Conservation (phyloP, 2,797 vertebrate species). For the Rhinichthys osculus region DNA sequence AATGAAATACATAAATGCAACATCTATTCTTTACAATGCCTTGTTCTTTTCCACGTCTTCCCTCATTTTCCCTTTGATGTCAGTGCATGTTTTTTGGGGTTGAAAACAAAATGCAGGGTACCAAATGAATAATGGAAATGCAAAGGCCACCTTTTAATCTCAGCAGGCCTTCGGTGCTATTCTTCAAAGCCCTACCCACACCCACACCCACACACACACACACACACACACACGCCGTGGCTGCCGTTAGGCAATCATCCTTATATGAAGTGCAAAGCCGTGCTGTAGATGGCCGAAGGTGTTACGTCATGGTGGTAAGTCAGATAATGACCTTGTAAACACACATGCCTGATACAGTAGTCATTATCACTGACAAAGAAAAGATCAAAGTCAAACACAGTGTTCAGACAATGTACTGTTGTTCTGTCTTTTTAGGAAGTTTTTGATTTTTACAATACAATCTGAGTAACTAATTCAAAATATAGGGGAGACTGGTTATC, state of each 20-base stretch:
- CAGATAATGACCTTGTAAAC: constrained; percentile 57
- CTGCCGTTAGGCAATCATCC: constrained; percentile 44
- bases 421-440: neutral
- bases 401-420: neutral
- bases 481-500: neutral
- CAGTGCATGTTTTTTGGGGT: constrained; percentile 49
- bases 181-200: constrained; percentile 57
- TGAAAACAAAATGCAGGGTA: constrained; percentile 63
- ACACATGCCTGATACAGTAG: constrained; percentile 20
- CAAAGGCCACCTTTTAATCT: constrained; percentile 70
- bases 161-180: constrained; percentile 67
- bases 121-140: constrained; percentile 73
- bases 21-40: constrained; percentile 66
- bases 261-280: constrained; percentile 46
- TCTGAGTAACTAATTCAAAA: neutral
- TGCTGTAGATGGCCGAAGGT: constrained; percentile 46
- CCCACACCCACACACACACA: constrained; percentile 1
- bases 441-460: neutral
- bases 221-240: constrained; percentile 25
- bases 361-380: constrained; percentile 25
- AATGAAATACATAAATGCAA: constrained; percentile 77
- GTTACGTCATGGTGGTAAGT: constrained; percentile 50
- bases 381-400: constrained; percentile 13
- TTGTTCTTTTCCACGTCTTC: constrained; percentile 63
- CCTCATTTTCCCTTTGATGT: constrained; percentile 60